phyloP scores from a whole-genome alignment of 2,888 invertebrate genomes.

The Sabatieria punctata region DNA sequence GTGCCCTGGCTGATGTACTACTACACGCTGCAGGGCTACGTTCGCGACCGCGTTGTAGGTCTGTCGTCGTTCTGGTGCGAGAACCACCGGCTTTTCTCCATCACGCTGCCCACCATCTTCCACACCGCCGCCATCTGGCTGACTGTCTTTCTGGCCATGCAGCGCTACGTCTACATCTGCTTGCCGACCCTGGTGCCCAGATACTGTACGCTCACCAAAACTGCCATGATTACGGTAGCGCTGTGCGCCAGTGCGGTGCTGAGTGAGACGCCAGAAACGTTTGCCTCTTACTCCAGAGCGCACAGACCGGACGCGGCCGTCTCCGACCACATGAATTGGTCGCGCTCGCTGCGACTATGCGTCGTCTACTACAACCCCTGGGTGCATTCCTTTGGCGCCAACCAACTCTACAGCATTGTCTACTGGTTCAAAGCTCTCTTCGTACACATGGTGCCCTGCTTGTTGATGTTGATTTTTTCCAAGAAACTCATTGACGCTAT shows the following conservation, averaged over 20 bases:
- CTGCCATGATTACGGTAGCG: too few relatives aligned
- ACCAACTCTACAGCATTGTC: constrained; percentile 52
- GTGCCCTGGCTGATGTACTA: constrained; percentile 26
- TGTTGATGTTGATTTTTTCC: constrained; percentile 13
- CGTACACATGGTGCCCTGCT: constrained; percentile 39
- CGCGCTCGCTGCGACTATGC: too few relatives aligned
- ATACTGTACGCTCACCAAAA: constrained; percentile 46
- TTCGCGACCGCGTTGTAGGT: too few relatives aligned
- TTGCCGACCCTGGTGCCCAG: constrained; percentile 69
- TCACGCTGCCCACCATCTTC: constrained; percentile 57
- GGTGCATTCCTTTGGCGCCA: constrained; percentile 45
- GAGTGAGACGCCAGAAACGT: too few relatives aligned
- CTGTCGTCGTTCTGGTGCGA: constrained; percentile 25
- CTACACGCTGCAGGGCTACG: constrained; percentile 21
- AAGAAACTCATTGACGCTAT: constrained; percentile 2
- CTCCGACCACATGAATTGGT: too few relatives aligned
- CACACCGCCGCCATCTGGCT: constrained; percentile 87
- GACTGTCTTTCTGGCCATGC: constrained; percentile 69
- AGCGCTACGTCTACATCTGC: constrained; percentile 84
- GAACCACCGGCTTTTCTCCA: constrained; percentile 40
- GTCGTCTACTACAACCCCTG: constrained; percentile 44
- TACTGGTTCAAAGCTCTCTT: constrained; percentile 63
- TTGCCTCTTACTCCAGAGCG: too few relatives aligned
- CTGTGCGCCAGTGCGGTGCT: too few relatives aligned
- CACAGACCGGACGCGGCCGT: too few relatives aligned